Conservation (phyloP, 2,888 invertebrate genomes). For the Pyrocoelia pectoralis region DNA sequence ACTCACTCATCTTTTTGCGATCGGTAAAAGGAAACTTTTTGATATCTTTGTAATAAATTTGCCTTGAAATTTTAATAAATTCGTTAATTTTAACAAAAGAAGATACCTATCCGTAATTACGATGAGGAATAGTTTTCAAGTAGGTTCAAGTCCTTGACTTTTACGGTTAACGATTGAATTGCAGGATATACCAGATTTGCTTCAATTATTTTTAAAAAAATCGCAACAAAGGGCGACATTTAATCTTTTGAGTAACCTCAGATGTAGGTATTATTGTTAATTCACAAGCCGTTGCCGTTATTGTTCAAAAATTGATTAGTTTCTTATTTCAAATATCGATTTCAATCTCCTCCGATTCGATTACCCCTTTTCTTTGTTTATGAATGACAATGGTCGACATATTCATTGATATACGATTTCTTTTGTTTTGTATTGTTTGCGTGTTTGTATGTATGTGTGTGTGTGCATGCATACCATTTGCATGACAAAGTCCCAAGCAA, state of each 20-base stretch:
- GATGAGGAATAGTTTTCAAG: background rate
- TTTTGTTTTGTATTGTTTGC: background rate
- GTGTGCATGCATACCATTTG: background rate
- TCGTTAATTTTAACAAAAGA: background rate
- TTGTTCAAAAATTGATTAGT: slow-evolving; percentile 34
- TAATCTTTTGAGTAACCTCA: slow-evolving; percentile 33
- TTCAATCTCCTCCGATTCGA: slow-evolving; percentile 25
- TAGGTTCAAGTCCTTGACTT: slow-evolving; percentile 9
- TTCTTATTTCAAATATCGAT: slow-evolving; percentile 38
- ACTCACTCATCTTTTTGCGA: no score
- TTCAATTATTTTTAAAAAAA: slow-evolving; percentile 26
- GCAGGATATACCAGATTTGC: slow-evolving; percentile 35
- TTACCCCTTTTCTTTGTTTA: slow-evolving; percentile 16
- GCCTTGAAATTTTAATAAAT: no score
- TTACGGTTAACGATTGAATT: background rate
- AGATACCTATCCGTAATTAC: no score
- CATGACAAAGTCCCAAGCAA: slow-evolving; percentile 2
- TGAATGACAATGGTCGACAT: background rate
- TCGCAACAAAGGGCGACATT: slow-evolving; percentile 28
- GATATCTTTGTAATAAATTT: no score
- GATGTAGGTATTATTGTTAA: slow-evolving; percentile 22
- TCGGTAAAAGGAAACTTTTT: no score
- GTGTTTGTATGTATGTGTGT: background rate
- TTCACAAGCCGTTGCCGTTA: slow-evolving; percentile 29
- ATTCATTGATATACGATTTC: slow-evolving; percentile 11